Evolutionary conservation across 2,113 vertebrate species (phyloP), one percentile per base, ranked within the genome.

Genomic region (Ceyx melanurus): DNA sequence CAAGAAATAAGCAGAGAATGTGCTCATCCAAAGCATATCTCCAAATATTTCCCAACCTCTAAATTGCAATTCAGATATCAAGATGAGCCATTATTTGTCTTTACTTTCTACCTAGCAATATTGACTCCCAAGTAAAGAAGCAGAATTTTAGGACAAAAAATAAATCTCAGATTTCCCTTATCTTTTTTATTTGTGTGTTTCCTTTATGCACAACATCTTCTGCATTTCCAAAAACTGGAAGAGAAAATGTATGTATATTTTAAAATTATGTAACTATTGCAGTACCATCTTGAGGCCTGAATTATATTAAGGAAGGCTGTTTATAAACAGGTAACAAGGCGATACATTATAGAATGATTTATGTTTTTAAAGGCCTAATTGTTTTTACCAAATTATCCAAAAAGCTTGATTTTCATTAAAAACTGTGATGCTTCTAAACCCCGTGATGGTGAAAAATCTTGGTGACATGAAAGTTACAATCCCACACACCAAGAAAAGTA

Each of bases 51-150:
- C 5, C 16, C 51, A 8, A 65, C 9, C 6, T 85, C 33, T 54
- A 70, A 15, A 70, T 3, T 84, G 18, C 5, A 85, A 57, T 54
- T 72, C 18, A 51, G 2, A 65, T 75, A 31, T 54, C 75, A n/a
- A 72, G 31, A 54, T 28, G 21, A 66, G 17, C 2, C 45, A 18
- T 23, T 67, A 15, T 37, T 68, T 51, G 5, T 60, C 17, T 60
- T 79, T 46, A 31, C 64, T 86, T 89, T 48, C 15, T 65, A 93
- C 19, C 9, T 10, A 50, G 16, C 4, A 84, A 15, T 71, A 84
- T 15, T 0, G 0, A 45, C 4, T 74, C 6, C 25, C 17, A 57
- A 17, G 13, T 29, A 51, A 82, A 56, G 6, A 61, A 82, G 58
- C 35, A 5, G 21, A 56, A 77, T 66, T 89, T 79, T 57, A 61